A percentile compares a stretch with the other conserved stretches of the same genome.
Conservation (phyloP, 2,888 invertebrate genomes). For the Leucophenga maculata region DNA sequence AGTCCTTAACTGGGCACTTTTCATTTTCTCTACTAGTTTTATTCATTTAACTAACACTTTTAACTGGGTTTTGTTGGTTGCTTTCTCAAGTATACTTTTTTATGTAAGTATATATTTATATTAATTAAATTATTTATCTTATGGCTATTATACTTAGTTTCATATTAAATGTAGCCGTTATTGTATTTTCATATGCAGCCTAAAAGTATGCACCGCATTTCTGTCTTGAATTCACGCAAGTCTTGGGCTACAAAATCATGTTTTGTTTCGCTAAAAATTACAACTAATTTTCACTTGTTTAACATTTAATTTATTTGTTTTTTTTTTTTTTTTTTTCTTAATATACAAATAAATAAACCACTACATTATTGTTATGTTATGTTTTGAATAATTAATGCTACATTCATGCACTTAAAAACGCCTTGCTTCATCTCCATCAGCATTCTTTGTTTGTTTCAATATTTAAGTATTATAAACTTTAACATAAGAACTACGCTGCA, state of each 20-base stretch:
- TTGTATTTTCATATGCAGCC: background rate
- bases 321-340: background rate
- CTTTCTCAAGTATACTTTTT: too few species aligned
- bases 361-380: constrained; percentile 5
- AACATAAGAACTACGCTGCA: too few species aligned
- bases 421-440: background rate
- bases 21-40: background rate
- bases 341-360: constrained; percentile 9
- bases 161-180: background rate
- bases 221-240: background rate
- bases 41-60: constrained; percentile 8
- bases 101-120: background rate
- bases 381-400: background rate
- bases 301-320: constrained; percentile 3
- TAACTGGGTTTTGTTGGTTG: background rate
- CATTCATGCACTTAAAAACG: too few species aligned
- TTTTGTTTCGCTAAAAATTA: background rate
- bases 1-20: too few species aligned
- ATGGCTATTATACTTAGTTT: too few species aligned
- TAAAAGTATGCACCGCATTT: constrained; percentile 5
- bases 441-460: background rate
- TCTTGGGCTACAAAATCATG: background rate
- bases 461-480: background rate
- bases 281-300: background rate
- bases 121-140: background rate